A percentile compares a stretch with the other conserved stretches of the same genome.
phyloP scores from a whole-genome alignment of 2,888 invertebrate genomes.

The Lissonota sp. region DNA sequence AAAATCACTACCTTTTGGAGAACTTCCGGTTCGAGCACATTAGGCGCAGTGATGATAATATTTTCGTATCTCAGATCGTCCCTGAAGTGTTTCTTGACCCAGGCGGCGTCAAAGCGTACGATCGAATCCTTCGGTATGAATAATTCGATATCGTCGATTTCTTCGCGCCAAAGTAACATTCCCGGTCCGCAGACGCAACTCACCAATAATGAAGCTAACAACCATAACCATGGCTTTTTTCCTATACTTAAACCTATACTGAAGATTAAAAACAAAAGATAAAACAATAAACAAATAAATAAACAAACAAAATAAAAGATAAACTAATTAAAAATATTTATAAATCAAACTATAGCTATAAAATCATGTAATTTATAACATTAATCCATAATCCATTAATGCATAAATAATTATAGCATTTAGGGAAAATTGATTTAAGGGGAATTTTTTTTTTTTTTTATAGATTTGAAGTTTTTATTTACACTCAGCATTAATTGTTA shows the following conservation, averaged over 20 bases:
- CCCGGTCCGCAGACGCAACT: conserved; percentile 78
- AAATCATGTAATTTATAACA: not conserved
- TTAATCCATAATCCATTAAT: no score
- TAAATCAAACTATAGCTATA: no score
- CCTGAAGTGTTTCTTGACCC: conserved; percentile 80
- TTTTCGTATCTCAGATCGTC: conserved; percentile 82
- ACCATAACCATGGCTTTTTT: conserved; percentile 77
- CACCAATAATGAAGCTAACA: conserved; percentile 73
- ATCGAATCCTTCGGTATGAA: conserved; percentile 80
- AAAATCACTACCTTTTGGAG: conserved; percentile 75
- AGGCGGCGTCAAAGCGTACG: conserved; percentile 76
- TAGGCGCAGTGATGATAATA: conserved; percentile 81
- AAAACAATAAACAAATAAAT: not conserved
- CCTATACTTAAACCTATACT: conserved; percentile 78
- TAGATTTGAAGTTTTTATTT: no score
- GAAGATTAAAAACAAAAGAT: conserved; percentile 36
- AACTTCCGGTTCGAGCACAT: conserved; percentile 80
- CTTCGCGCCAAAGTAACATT: conserved; percentile 79
- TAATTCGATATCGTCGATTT: conserved; percentile 79
- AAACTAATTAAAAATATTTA: no score
- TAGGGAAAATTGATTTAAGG: not conserved
- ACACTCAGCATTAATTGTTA: no score
- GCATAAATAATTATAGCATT: not conserved
- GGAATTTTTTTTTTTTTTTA: no score
- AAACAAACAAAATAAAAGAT: no score